phyloP scores from a whole-genome alignment of 2,797 vertebrate genomes.

The Sebastes aleutianus region DNA sequence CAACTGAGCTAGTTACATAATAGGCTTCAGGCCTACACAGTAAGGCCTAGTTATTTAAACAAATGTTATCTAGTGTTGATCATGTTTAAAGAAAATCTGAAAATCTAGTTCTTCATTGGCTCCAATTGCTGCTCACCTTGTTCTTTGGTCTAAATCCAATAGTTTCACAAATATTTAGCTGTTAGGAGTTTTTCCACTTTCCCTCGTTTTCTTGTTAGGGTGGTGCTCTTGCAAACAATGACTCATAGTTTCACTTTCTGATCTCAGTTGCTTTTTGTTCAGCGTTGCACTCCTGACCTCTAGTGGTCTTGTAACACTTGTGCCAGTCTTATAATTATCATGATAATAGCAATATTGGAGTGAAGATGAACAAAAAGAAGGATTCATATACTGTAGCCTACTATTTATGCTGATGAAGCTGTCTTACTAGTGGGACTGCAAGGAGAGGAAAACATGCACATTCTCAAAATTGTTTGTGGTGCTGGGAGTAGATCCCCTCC shows the following conservation, averaged over 20 bases:
- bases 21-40: neutral
- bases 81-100: neutral
- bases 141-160: neutral
- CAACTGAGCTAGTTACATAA: neutral
- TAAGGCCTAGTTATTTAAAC: neutral
- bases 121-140: neutral
- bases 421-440: neutral
- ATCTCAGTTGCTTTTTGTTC: neutral
- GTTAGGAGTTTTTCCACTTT: neutral
- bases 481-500: too few relatives aligned
- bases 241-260: neutral
- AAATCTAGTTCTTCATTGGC: neutral
- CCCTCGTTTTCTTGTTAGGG: rapidly evolving
- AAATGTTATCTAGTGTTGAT: neutral
- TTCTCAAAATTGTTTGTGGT: too few relatives aligned
- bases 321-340: neutral
- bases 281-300: neutral
- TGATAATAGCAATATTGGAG: neutral
- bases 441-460: too few relatives aligned
- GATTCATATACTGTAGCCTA: neutral
- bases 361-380: neutral
- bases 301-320: neutral
- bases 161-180: neutral
- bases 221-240: neutral
- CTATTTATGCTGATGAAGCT: neutral